Evolutionary conservation across 1,140 invertebrate genomes (phyloP).

Genomic region (Rhagoletis zephyria): DNA sequence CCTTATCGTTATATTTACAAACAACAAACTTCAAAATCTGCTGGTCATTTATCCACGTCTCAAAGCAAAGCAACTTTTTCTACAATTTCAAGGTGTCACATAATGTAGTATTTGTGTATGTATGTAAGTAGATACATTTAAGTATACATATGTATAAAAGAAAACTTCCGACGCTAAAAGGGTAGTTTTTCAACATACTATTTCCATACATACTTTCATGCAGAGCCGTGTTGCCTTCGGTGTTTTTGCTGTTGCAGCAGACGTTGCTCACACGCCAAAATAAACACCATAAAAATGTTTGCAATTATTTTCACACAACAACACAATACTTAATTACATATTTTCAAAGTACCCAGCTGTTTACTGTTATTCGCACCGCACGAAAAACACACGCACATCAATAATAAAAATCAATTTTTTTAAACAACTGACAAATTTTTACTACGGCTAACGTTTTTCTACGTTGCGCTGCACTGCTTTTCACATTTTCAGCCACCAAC

Average conservation of each 20-base stretch:
- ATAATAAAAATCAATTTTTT: slow-evolving; percentile 45
- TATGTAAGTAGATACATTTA: no score
- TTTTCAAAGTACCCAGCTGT: neutral
- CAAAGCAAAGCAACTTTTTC: no score
- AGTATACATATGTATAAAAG: no score
- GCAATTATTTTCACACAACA: neutral
- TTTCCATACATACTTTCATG: neutral
- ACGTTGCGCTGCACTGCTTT: neutral
- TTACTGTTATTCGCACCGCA: slow-evolving; percentile 6
- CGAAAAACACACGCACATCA: neutral
- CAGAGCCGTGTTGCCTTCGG: neutral
- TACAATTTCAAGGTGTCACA: no score
- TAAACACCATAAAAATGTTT: slow-evolving; percentile 1
- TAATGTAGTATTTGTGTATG: no score
- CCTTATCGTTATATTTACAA: no score
- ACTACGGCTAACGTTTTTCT: neutral
- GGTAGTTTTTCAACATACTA: neutral
- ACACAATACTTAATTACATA: neutral
- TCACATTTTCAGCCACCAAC: neutral
- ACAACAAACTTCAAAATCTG: no score
- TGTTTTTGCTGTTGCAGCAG: neutral
- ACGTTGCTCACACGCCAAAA: neutral
- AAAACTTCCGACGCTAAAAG: no score
- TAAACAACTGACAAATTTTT: slow-evolving; percentile 25
- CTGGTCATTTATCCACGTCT: no score